Evolutionary conservation across 2,797 vertebrate species (phyloP).

Genomic region (Poeciliopsis infans): DNA sequence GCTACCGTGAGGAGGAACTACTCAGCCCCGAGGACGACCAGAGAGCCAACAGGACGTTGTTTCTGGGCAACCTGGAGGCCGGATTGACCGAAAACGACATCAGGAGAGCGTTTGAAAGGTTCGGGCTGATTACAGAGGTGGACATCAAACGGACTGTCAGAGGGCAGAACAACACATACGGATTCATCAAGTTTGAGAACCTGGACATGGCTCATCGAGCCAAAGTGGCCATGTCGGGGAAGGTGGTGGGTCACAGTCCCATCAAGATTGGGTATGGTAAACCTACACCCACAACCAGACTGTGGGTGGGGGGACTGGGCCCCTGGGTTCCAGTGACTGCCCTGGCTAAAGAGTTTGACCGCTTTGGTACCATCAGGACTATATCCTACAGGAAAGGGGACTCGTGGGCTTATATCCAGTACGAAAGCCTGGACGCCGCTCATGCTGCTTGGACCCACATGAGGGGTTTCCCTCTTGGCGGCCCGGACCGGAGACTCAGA

Average conservation of each 20-base stretch:
- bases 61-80: conserved; percentile 95
- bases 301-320: conserved; percentile 97
- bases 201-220: conserved; percentile 98
- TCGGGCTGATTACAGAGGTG: conserved; percentile 95
- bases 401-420: conserved; percentile 97
- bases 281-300: conserved; percentile 92
- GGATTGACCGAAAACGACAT: conserved; percentile 91
- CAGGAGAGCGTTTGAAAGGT: conserved; percentile 91
- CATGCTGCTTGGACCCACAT: conserved; percentile 96
- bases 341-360: conserved; percentile 95
- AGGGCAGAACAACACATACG: conserved; percentile 92
- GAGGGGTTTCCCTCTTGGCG: conserved; percentile 95
- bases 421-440: conserved; percentile 96
- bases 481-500: conserved; percentile 90
- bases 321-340: conserved; percentile 94
- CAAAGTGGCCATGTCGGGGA: conserved; percentile 95
- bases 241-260: conserved; percentile 90
- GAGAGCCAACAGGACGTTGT: conserved; percentile 94
- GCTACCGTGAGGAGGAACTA: conserved; percentile 89
- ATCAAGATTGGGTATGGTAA: conserved; percentile 98
- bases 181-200: conserved; percentile 98
- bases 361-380: conserved; percentile 96
- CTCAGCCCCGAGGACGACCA: conserved; percentile 92
- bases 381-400: conserved; percentile 98
- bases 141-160: conserved; percentile 93